Evolutionary conservation across 2,888 invertebrate species (phyloP).

Genomic region (Drosophila fulvimacula): DNA sequence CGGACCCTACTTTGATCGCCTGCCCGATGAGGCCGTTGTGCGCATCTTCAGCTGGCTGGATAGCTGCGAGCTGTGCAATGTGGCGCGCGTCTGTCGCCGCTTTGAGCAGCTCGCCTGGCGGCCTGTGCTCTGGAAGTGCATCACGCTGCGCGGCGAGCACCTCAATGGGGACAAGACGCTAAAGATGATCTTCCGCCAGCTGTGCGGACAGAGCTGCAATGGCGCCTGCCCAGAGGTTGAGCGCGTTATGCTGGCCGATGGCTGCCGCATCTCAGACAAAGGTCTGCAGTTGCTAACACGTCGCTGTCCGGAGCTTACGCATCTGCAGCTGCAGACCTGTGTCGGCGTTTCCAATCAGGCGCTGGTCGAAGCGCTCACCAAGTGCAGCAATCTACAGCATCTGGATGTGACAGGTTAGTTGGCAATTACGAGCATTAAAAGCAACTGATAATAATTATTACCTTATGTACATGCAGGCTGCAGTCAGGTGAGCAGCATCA

Average conservation of each 20-base stretch:
- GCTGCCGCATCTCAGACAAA: conserved; percentile 90
- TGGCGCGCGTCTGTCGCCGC: conserved; percentile 90
- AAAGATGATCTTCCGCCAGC: conserved; percentile 87
- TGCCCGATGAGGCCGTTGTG: conserved; percentile 89
- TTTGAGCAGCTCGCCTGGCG: conserved; percentile 92
- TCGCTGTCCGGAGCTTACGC: conserved; percentile 92
- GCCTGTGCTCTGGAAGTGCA: conserved; percentile 90
- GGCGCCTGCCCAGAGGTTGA: conserved; percentile 89
- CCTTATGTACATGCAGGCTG: conserved; percentile 86
- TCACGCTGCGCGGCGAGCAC: conserved; percentile 87
- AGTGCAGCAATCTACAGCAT: conserved; percentile 92
- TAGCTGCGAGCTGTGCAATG: conserved; percentile 90
- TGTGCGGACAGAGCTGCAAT: conserved; percentile 88
- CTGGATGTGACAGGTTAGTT: conserved; percentile 92
- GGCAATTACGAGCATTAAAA: not conserved
- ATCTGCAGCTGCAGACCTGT: conserved; percentile 91
- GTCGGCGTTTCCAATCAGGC: conserved; percentile 91
- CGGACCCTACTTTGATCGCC: conserved; percentile 86
- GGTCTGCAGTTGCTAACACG: conserved; percentile 91
- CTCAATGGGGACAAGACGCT: conserved; percentile 88
- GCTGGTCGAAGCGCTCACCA: conserved; percentile 91
- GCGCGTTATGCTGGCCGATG: conserved; percentile 88
- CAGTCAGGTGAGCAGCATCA: conserved; percentile 91
- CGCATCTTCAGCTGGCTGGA: conserved; percentile 90
- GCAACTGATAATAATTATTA: not conserved